These are phyloP conservation scores for Setophaga coronata DNA, from an alignment of 2,113 vertebrate species.

Conservation along the genomic window DNA sequence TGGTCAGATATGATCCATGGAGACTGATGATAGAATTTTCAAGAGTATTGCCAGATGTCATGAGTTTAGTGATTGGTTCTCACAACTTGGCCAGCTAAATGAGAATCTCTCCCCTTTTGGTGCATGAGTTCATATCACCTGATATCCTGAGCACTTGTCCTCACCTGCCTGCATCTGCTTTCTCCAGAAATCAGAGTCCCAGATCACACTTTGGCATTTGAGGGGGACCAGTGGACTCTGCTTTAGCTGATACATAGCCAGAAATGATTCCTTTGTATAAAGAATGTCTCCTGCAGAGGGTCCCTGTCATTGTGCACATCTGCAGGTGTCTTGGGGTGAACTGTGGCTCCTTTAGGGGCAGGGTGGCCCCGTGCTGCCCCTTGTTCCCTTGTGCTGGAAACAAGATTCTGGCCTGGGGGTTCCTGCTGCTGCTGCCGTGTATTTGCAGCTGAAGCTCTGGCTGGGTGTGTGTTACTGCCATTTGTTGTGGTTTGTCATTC, in stretches of 20 bases:
- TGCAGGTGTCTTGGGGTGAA: background rate
- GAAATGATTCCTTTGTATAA: background rate
- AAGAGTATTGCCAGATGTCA: background rate
- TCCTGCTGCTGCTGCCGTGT: accelerated
- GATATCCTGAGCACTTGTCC: background rate
- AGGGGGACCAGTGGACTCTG: background rate
- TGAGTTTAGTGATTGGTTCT: background rate
- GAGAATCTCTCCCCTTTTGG: background rate
- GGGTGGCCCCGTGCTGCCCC: background rate
- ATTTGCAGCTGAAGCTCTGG: background rate
- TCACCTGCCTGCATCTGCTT: background rate
- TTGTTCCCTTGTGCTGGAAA: background rate
- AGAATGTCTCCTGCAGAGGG: background rate
- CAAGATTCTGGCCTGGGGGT: background rate
- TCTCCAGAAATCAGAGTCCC: background rate
- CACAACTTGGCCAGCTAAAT: background rate
- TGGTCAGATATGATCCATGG: background rate
- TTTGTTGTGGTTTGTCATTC: background rate
- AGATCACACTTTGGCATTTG: background rate
- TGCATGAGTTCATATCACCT: background rate
- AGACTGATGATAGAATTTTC: background rate
- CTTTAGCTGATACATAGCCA: background rate
- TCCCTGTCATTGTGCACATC: background rate
- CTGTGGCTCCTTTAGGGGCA: background rate
- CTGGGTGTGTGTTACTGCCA: background rate